These are phyloP conservation scores for Drosophila mettleri DNA, from an alignment of 2,888 invertebrate species.

Conservation along the genomic window DNA sequence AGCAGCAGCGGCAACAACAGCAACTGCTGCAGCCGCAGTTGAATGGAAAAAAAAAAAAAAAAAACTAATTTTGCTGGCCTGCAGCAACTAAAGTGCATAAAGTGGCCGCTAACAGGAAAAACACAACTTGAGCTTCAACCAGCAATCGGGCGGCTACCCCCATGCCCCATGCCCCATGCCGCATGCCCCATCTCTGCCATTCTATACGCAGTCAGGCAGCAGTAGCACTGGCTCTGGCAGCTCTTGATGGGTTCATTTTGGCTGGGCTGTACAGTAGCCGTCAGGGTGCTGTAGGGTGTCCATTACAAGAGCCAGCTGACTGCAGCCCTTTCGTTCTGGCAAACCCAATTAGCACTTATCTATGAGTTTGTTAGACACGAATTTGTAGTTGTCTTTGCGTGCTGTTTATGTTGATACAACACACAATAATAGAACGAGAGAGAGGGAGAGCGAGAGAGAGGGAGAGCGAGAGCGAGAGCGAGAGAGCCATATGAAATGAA, in stretches of 20 bases:
- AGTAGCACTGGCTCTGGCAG: slow-evolving; percentile 34
- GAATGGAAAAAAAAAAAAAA: slow-evolving; percentile 14
- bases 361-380: slow-evolving; percentile 62
- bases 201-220: slow-evolving; percentile 14
- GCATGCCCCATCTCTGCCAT: slow-evolving; percentile 5
- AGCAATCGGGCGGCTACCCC: slow-evolving; percentile 31
- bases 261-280: slow-evolving; percentile 27
- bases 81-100: slow-evolving; percentile 73
- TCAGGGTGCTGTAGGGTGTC: slow-evolving; percentile 43
- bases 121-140: slow-evolving; percentile 47
- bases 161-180: not conserved
- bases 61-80: slow-evolving; percentile 65
- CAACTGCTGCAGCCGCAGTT: slow-evolving; percentile 10
- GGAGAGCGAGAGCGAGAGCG: not conserved
- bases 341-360: slow-evolving; percentile 76
- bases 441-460: not conserved
- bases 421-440: slow-evolving; percentile 23
- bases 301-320: slow-evolving; percentile 64
- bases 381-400: slow-evolving; percentile 35
- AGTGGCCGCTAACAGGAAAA: slow-evolving; percentile 54
- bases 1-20: slow-evolving; percentile 31
- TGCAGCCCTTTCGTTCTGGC: slow-evolving; percentile 61
- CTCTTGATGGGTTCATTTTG: slow-evolving; percentile 68
- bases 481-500: not conserved
- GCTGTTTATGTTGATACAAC: slow-evolving; percentile 60